Conservation (phyloP, 2,797 vertebrate genomes). For the Coranthus polyacanthus region DNA sequence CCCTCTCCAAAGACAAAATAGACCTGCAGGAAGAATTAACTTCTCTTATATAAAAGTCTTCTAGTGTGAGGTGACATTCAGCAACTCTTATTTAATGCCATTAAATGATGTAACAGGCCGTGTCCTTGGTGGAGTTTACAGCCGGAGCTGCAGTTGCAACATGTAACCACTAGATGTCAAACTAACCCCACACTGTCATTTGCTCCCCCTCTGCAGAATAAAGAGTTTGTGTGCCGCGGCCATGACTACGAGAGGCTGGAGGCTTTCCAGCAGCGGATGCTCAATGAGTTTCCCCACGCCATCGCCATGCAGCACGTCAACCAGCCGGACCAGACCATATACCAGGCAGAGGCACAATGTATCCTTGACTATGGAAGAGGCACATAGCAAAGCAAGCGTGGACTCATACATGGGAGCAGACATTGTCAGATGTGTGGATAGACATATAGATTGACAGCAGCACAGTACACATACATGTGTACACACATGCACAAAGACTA, state of each 20-base stretch:
- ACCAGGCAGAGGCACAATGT: constrained; percentile 98
- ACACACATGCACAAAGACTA: no score
- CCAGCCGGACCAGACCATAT: constrained; percentile 98
- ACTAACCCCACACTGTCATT: constrained; percentile 53
- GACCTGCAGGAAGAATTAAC: constrained; percentile 39
- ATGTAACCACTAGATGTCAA: constrained; percentile 82
- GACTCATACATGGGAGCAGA: not conserved
- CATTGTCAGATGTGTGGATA: not conserved
- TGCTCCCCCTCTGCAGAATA: constrained; percentile 85
- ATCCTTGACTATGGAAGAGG: constrained; percentile 81
- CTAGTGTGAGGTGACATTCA: constrained; percentile 73
- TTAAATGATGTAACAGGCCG: constrained; percentile 72
- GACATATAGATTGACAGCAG: constrained; percentile 13
- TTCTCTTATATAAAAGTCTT: constrained; percentile 67
- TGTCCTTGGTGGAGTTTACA: constrained; percentile 51
- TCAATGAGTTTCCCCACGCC: constrained; percentile 96
- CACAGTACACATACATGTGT: constrained; percentile 2
- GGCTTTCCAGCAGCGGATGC: constrained; percentile 97
- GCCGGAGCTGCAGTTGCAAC: constrained; percentile 36
- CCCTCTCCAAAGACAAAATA: constrained; percentile 13
- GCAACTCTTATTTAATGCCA: constrained; percentile 53
- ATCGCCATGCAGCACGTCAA: constrained; percentile 99
- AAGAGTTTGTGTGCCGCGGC: constrained; percentile 97
- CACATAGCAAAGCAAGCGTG: not conserved
- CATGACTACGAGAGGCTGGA: constrained; percentile 97